Evolutionary conservation across 1,140 invertebrate species (phyloP).

Genomic region (Saccostrea echinata): DNA sequence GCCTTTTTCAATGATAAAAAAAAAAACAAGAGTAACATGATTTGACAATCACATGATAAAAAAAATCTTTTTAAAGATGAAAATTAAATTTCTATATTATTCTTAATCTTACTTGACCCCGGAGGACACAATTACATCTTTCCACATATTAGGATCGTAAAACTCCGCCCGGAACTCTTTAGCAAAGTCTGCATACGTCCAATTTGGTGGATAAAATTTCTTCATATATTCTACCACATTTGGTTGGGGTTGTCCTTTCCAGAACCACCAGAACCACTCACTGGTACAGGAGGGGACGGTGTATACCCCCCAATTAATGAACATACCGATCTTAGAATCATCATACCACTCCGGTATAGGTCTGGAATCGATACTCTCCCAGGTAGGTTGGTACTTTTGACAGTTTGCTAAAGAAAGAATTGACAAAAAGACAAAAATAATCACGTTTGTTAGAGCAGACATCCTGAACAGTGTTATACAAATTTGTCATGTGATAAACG

Average conservation of each 20-base stretch:
- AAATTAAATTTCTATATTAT: no score
- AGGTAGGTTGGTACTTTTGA: constrained; percentile 35
- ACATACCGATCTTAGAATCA: constrained; percentile 42
- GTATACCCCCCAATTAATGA: constrained; percentile 38
- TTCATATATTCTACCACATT: constrained; percentile 67
- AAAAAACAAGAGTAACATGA: background rate
- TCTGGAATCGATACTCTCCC: constrained; percentile 28
- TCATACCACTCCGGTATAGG: constrained; percentile 40
- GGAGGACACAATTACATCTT: constrained; percentile 66
- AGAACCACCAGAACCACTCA: constrained; percentile 38
- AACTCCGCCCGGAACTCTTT: constrained; percentile 66
- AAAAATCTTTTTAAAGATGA: no score
- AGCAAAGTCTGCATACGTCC: constrained; percentile 73
- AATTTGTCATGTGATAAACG: no score
- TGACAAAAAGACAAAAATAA: no score
- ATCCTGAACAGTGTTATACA: no score
- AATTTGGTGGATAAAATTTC: constrained; percentile 68
- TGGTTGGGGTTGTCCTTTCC: background rate
- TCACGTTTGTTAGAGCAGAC: no score
- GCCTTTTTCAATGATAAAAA: background rate
- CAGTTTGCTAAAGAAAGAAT: background rate
- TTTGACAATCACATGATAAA: no score
- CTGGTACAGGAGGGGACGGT: background rate
- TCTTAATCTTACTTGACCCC: constrained; percentile 71
- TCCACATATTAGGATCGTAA: constrained; percentile 68